Evolutionary conservation across 1,140 invertebrate species (phyloP), one percentile per base, ranked within the genome.

Genomic region (Vollenhovia emeryi): DNA sequence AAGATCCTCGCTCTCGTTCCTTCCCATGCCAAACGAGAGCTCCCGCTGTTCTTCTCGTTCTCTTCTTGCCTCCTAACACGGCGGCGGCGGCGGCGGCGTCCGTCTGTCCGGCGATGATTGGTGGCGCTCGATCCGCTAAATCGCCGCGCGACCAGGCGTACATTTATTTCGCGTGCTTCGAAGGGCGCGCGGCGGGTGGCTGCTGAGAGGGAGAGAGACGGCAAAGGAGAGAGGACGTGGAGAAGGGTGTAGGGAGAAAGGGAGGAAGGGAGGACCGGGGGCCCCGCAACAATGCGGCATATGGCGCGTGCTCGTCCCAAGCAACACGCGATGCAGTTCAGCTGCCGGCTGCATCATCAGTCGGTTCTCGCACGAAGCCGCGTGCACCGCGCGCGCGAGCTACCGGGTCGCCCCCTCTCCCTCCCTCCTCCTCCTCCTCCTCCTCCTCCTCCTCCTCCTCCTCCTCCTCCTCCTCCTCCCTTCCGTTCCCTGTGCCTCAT

Each of bases 221-320:
- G 13, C 62, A 27, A 69, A 85, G 52, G 78, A 78, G 8, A 24
- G 66, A 60, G 27, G 11, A 13, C 21, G 7, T 50, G 11, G n/a
- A 50, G 21, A 33, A 69, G 84, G 73, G 64, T 50, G 89, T 80
- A 69, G 86, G 68, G 71, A 80, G 40, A 43, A 24, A 82, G 85
- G 87, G 87, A 68, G 76, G 50, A 73, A 84, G 84, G 59, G 79
- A 84, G 87, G 85, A 76, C 50, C 86, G 74, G 89, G 74, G 89
- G 87, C 91, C 87, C 84, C 75, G 89, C 85, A 92, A 91, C 91
- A 90, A 90, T 89, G 82, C 91, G 89, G 87, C 90, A 91, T 87
- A 92, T 90, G 92, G 92, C 91, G 91, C 92, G 93, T 93, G 91
- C 92, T 94, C 91, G 89, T 91, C 89, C 87, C 87, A 76, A 90